Conservation (phyloP, 1,140 invertebrate genomes). For the Drosophila sucinea region DNA sequence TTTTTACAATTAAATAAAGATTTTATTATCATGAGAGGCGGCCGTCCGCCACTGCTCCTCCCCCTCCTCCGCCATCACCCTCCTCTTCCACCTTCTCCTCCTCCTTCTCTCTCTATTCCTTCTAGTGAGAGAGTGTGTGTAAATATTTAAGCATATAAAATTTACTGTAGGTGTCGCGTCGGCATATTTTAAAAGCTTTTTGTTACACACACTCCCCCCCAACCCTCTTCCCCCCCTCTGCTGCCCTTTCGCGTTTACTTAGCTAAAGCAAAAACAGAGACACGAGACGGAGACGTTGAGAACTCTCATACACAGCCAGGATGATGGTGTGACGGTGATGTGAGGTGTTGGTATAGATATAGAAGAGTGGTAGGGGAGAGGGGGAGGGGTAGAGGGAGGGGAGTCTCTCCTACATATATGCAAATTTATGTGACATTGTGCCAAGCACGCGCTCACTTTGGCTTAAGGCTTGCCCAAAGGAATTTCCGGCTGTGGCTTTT, state of each 20-base stretch:
- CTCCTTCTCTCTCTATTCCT: no score
- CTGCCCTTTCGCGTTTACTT: slow-evolving; percentile 60
- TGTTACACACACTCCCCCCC: slow-evolving; percentile 48
- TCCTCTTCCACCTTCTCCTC: no score
- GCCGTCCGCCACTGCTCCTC: not conserved
- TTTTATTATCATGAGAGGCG: slow-evolving; percentile 72
- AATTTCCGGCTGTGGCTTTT: slow-evolving; percentile 76
- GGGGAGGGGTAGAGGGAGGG: not conserved
- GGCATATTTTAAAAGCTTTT: slow-evolving; percentile 83
- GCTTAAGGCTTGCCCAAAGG: slow-evolving; percentile 74
- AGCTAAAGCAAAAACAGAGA: slow-evolving; percentile 42
- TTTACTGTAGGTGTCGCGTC: slow-evolving; percentile 82
- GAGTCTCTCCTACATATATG: slow-evolving; percentile 60
- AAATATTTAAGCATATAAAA: slow-evolving; percentile 80
- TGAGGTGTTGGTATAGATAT: slow-evolving; percentile 7
- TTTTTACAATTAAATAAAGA: slow-evolving; percentile 82
- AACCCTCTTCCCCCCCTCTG: not conserved
- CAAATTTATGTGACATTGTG: slow-evolving; percentile 78
- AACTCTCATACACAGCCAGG: not conserved
- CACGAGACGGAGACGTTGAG: slow-evolving; percentile 10
- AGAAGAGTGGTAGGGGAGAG: not conserved
- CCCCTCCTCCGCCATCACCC: not conserved
- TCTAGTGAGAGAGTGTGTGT: slow-evolving; percentile 43
- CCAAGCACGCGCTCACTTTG: slow-evolving; percentile 72
- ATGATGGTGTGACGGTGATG: not conserved